Evolutionary conservation across 2,888 invertebrate species (phyloP).

Genomic region (Machimus atricapillus): DNA sequence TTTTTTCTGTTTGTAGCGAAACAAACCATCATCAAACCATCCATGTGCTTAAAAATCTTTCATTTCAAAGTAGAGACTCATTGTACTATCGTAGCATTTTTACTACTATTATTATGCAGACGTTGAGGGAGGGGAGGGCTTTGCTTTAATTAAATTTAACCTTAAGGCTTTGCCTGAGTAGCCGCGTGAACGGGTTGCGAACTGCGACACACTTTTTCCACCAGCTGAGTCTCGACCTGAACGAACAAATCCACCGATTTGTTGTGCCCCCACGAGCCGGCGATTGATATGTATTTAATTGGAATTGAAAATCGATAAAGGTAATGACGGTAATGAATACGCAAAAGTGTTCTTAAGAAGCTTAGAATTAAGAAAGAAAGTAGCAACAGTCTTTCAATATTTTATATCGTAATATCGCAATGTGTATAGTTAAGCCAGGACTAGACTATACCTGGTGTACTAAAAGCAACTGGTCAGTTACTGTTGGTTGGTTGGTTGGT

Average conservation of each 20-base stretch:
- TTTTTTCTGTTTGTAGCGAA: neutral
- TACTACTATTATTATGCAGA: neutral
- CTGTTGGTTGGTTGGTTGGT: no score
- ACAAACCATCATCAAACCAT: neutral
- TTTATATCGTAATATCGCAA: neutral
- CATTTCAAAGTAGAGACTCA: neutral
- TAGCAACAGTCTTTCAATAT: neutral
- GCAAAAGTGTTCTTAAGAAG: slow-evolving; percentile 27
- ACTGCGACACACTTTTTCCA: neutral
- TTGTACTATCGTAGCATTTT: neutral
- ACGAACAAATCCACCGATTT: neutral
- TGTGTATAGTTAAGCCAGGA: neutral
- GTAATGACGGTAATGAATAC: slow-evolving; percentile 23
- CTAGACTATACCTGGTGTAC: neutral
- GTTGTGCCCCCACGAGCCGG: neutral
- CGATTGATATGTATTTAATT: slow-evolving; percentile 21
- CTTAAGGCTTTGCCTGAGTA: neutral
- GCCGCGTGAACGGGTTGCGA: neutral
- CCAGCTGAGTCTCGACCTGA: neutral
- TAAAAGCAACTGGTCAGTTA: neutral
- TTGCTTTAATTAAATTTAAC: neutral
- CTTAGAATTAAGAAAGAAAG: neutral
- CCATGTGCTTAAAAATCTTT: neutral
- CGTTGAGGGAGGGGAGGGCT: neutral
- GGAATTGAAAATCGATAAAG: slow-evolving; percentile 19